These are phyloP conservation scores for Dendrolimus kikuchii DNA, from an alignment of 1,140 invertebrate species.

Conservation along the genomic window DNA sequence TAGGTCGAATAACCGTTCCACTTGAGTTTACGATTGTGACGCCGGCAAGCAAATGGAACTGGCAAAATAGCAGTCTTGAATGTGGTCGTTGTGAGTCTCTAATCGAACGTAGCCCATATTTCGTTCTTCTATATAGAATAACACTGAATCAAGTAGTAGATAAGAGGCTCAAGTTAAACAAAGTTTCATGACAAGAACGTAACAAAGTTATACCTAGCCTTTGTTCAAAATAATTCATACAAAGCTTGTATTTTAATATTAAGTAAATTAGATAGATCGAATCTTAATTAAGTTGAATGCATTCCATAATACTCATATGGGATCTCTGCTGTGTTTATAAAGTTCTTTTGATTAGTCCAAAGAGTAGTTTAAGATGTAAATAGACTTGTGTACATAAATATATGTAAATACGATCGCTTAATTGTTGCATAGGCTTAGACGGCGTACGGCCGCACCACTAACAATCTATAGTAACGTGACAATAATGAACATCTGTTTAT, in stretches of 20 bases:
- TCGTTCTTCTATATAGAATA: no score
- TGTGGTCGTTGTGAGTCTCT: no score
- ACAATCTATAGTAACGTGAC: conserved; percentile 44
- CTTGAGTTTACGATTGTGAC: no score
- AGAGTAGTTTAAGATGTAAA: conserved; percentile 43
- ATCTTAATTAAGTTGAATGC: conserved; percentile 59
- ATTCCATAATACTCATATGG: conserved; percentile 66
- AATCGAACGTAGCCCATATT: no score
- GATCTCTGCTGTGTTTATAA: conserved; percentile 66
- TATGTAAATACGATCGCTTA: conserved; percentile 57
- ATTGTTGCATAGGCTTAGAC: conserved; percentile 2
- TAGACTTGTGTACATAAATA: conserved; percentile 43
- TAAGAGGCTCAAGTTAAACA: background rate
- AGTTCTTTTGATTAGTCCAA: conserved; percentile 54
- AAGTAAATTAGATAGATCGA: conserved; percentile 54
- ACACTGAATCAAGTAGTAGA: no score
- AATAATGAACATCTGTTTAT: conserved; percentile 58
- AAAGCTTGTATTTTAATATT: conserved; percentile 50
- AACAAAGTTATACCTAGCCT: no score
- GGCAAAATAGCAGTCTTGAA: no score
- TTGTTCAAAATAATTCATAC: conserved; percentile 10
- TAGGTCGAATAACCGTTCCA: no score
- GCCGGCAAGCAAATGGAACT: no score
- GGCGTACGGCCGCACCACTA: conserved; percentile 6
- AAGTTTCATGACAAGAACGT: conserved; percentile 1